phyloP scores from a whole-genome alignment of 2,888 invertebrate species.

The Polydrusus tereticollis region DNA sequence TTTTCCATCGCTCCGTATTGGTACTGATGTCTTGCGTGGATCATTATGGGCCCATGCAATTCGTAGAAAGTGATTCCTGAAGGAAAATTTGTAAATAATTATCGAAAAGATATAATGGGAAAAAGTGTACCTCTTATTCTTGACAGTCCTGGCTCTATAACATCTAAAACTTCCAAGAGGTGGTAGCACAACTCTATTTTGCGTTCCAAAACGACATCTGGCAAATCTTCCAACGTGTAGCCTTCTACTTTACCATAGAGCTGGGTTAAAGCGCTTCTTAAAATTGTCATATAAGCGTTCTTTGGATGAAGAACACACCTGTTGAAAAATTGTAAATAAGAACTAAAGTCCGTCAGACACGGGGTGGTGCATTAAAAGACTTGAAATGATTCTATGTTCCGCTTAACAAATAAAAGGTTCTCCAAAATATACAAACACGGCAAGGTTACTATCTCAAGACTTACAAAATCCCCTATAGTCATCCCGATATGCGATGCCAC shows the following conservation, averaged over 20 bases:
- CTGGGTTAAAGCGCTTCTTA: slow-evolving; percentile 80
- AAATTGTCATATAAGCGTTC: slow-evolving; percentile 77
- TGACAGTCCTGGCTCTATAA: slow-evolving; percentile 83
- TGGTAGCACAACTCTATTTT: slow-evolving; percentile 81
- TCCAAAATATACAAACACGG: no score
- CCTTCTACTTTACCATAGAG: slow-evolving; percentile 83
- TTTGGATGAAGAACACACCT: slow-evolving; percentile 78
- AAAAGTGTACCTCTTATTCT: slow-evolving; percentile 76
- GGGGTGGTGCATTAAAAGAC: no score
- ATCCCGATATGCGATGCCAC: no score
- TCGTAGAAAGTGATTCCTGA: slow-evolving; percentile 84
- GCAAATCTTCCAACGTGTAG: slow-evolving; percentile 78
- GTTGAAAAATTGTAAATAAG: slow-evolving; percentile 50
- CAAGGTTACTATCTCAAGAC: no score
- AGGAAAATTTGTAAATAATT: slow-evolving; percentile 35
- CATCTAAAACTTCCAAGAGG: slow-evolving; percentile 77
- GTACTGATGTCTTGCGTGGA: slow-evolving; percentile 77
- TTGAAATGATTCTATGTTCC: no score
- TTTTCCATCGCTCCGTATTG: slow-evolving; percentile 72
- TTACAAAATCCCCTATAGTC: no score
- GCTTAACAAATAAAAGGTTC: no score
- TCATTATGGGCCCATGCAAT: slow-evolving; percentile 82
- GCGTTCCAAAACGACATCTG: slow-evolving; percentile 79
- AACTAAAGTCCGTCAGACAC: no score
- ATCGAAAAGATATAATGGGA: neutral